Evolutionary conservation across 1,140 invertebrate species (phyloP).

Genomic region (Heterodera schachtii): DNA sequence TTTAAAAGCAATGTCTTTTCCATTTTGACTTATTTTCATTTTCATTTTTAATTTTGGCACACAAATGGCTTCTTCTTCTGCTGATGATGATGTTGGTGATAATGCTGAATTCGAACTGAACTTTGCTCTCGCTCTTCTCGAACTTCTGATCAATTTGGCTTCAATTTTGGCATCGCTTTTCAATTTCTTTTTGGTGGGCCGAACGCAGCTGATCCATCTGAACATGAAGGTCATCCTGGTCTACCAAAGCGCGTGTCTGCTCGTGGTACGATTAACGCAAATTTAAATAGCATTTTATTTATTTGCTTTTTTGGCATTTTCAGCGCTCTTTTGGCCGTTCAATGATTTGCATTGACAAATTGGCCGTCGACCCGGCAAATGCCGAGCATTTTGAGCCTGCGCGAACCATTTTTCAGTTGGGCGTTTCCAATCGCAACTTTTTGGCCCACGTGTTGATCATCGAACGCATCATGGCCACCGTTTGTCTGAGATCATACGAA

Average conservation of each 20-base stretch:
- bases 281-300: background rate
- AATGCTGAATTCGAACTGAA: background rate
- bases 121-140: background rate
- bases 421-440: constrained; percentile 13
- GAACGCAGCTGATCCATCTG: background rate
- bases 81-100: background rate
- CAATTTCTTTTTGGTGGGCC: background rate
- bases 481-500: background rate
- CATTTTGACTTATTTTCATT: too few species aligned
- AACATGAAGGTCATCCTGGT: background rate
- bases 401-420: background rate
- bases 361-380: background rate
- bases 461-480: constrained; percentile 4
- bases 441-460: constrained; percentile 3
- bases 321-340: background rate
- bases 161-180: background rate
- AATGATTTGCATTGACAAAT: background rate
- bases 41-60: background rate
- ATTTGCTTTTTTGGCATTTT: background rate
- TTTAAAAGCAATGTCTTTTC: too few species aligned
- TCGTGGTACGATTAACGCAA: background rate
- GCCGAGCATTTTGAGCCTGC: background rate
- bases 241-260: background rate
- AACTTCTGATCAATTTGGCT: background rate
- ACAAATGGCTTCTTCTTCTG: background rate